Base-by-base conservation (phyloP, 1,140 invertebrate species). In the Rhopalosiphum maidis region DNA sequence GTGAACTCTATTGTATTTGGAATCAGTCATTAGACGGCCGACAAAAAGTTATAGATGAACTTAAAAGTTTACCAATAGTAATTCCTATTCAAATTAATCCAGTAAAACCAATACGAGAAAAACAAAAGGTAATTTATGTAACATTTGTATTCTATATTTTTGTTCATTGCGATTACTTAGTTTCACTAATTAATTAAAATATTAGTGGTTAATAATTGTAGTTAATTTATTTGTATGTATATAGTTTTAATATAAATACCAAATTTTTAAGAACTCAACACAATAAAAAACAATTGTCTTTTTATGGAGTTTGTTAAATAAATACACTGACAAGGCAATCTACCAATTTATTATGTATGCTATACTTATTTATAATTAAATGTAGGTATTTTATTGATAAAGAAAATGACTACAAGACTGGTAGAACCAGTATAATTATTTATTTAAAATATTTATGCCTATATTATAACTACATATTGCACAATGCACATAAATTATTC, bases 11-110 rank as follows among this genome's bases (percentile, higher is more conserved):
- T 35, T 86, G 25, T 43, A 82, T 86, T 55, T 93, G 91, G 91
- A 93, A 93, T 37, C 46, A 93, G 22, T 83, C 91, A 43, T n/a
- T 51, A 6, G 77, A 85, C 4, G 23, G 82, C n/a, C 91, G 82
- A 37, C 51, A 37, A 22, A 82, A 85, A 51, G 91, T 93, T 41
- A 93, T 93, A 37, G 82, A 93, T 41, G 91, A 93, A 55, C 91
- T 93, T 4, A 86, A n/a, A 30, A 54, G 11, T 54, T 41, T 93
- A 85, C 91, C 91, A 21, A 43, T 55, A 25, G 15, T 3, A 51
- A 93, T 93, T 51, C 91, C 91, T 54, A 93, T 93, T 41, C 91
- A 93, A 85, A n/a, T 93, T 93, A 9, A 30, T 30, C 25, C 91
- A 46, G 48, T 55, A 2, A 93, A 22, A 93, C 48, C 82, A 55